Evolutionary conservation across 2,888 invertebrate species (phyloP).

Genomic region (Ariolimax columbianus): DNA sequence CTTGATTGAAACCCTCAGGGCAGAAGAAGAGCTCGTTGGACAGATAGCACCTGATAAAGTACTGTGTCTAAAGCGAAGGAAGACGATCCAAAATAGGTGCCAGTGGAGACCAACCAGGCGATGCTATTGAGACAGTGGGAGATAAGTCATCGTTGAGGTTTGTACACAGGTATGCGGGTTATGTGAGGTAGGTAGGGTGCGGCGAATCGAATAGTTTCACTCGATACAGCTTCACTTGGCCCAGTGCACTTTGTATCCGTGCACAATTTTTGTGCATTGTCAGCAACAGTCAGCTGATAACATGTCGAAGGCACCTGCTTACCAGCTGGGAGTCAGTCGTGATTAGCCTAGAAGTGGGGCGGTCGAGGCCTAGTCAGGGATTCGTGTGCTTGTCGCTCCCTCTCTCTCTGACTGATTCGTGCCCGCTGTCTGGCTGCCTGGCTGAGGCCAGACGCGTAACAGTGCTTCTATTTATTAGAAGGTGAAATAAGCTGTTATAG

Average conservation of each 20-base stretch:
- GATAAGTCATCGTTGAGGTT: too few relatives aligned
- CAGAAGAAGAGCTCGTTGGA: too few relatives aligned
- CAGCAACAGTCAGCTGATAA: conserved; percentile 9
- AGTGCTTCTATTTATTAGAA: too few relatives aligned
- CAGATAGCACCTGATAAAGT: too few relatives aligned
- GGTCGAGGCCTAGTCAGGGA: background rate
- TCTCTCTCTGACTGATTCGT: background rate
- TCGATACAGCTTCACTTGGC: background rate
- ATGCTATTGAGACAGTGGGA: too few relatives aligned
- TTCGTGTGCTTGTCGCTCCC: background rate
- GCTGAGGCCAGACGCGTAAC: too few relatives aligned
- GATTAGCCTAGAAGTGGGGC: background rate
- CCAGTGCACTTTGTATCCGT: conserved; percentile 4
- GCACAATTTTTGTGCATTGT: background rate
- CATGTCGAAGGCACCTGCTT: background rate
- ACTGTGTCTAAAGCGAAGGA: background rate
- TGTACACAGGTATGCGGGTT: background rate
- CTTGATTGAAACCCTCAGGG: too few relatives aligned
- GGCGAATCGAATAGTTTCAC: background rate
- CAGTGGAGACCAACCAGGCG: too few relatives aligned
- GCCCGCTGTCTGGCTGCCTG: background rate
- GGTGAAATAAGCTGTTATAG: too few relatives aligned
- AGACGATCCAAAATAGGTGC: too few relatives aligned
- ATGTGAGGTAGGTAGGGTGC: background rate
- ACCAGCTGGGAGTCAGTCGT: background rate